Evolutionary conservation across 1,140 invertebrate genomes (phyloP), one percentile per base, ranked within the genome.

Genomic region (Teleopsis dalmanni): DNA sequence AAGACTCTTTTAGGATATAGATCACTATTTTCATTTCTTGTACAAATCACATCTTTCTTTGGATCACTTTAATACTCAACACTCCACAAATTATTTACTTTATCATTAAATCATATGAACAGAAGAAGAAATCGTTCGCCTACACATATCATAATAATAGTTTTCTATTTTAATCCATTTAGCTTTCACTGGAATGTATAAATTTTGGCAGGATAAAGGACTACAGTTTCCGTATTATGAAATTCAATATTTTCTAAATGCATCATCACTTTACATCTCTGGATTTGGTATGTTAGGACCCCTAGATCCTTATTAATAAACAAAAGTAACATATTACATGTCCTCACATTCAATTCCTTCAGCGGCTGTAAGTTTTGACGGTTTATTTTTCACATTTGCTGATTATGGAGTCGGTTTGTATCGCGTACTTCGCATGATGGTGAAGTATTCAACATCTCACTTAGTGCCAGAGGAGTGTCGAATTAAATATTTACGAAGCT

Each of bases 331-430:
- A 16, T 36, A 4, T 31, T 35, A 14, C 8, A 35, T 14, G 16
- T 3, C 10, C 19, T 5, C 14, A 35, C 4, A 35, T 8, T 31
- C n/a, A n/a, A 16, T 21, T 26, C 22, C 2, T 27, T 16, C 31
- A 65, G 62, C 43, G 31, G 60, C 62, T 13, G 25, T 65, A 2
- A 59, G 62, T 48, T 65, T 65, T 18, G 62, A 65, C 55, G 59
- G 55, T 13, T 38, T 65, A 29, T 65, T 65, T 27, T 62, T 65
- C 33, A 59, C 65, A 5, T 26, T 65, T 7, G 62, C 57, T 18
- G 52, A 55, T 36, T 62, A 65, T 41, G 44, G 53, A 6, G 55
- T 65, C 19, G 62, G 59, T 0, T 41, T 65, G 4, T 56, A 65
- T 13, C 37, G 51, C 25, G 55, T 58, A 2, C 58, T 65, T 4